Base-by-base conservation (phyloP, 2,113 vertebrate species). In the Piaya cayana region DNA sequence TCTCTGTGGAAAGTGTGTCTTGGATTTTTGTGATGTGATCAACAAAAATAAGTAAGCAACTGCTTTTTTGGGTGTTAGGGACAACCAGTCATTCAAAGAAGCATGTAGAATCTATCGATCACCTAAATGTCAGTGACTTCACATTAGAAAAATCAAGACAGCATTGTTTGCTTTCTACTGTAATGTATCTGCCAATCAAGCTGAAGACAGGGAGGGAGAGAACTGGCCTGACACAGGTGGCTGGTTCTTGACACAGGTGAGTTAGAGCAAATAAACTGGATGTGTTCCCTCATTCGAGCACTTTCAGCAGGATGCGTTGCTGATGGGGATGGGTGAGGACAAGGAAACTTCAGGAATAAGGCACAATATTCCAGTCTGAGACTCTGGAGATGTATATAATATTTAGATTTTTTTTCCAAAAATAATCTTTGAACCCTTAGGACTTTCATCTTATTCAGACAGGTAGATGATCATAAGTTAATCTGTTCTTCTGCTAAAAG, bases 241-340 rank as follows among this genome's bases (percentile, higher is more conserved):
- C n/a, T n/a, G n/a, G 15, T 8, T 58, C 50, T 83, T 42, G 36
- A n/a, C 63, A 63, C 13, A 55, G 69, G 8, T 53, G 25, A 86
- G 8, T 80, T 79, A 65, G 30, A 92, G 49, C 1, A 6, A 32
- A 83, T 67, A 55, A 85, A 72, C 3, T 22, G 42, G 25, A 77
- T 22, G 27, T 83, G 11, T 37, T 93, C 15, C 12, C 26, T 86
- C 5, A 0, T 74, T 77, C 0, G 0, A 59, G 19, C 37, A 19
- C 15, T 60, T 72, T 58, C 49, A 76, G 13, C 43, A 18, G 0
- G 2, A 58, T 37, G 14, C 27, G 25, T 52, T 29, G 26, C 27
- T 82, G 18, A 39, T 80, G 16, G 13, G 18, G 32, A 42, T 21
- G 32, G 15, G 5, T 59, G 32, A 90, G 37, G 90, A 45, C 20